phyloP scores from a whole-genome alignment of 2,797 vertebrate genomes.

The Clarias laeviceps region DNA sequence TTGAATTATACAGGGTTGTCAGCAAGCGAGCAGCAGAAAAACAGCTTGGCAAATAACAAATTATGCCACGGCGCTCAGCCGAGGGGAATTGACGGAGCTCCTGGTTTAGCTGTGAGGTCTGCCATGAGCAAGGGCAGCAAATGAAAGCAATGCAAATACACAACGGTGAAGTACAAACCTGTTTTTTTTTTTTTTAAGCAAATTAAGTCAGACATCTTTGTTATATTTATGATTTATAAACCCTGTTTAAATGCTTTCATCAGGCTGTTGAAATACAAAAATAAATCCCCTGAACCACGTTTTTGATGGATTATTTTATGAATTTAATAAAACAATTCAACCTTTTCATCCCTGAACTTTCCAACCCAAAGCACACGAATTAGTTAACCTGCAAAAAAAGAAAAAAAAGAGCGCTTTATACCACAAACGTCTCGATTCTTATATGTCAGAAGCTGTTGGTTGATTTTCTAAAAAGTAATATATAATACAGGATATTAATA shows the following conservation, averaged over 20 bases:
- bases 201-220: constrained; percentile 32
- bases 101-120: constrained; percentile 33
- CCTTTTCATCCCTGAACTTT: background rate
- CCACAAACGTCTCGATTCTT: background rate
- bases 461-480: background rate
- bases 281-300: too few species aligned
- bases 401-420: background rate
- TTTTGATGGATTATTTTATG: background rate
- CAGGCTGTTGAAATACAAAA: background rate
- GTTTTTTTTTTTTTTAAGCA: background rate
- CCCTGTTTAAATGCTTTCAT: background rate
- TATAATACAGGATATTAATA: background rate
- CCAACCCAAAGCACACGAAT: background rate
- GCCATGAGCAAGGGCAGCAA: constrained; percentile 28
- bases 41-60: constrained; percentile 57
- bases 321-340: background rate
- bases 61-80: constrained; percentile 47
- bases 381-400: background rate
- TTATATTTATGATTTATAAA: constrained; percentile 6
- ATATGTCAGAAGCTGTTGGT: background rate
- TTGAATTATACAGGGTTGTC: constrained; percentile 61
- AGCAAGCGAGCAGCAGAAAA: constrained; percentile 52
- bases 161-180: constrained; percentile 25
- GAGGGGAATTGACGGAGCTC: constrained; percentile 50
- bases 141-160: constrained; percentile 47